Evolutionary conservation across 2,888 invertebrate genomes (phyloP).

Genomic region (Spisula solida): DNA sequence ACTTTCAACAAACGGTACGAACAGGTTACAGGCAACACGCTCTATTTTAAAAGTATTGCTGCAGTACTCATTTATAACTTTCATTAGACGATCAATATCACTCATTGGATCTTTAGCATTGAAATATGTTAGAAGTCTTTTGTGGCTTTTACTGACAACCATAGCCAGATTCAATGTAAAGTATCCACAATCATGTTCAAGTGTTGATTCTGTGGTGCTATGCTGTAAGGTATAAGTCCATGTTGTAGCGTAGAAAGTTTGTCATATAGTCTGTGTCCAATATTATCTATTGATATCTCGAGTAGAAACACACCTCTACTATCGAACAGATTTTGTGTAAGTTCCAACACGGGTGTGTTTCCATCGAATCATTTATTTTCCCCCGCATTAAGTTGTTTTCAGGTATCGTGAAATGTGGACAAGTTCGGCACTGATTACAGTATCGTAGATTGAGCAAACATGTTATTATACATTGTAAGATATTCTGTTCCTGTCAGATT

Average conservation of each 20-base stretch:
- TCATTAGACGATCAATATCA: background rate
- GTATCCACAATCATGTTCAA: background rate
- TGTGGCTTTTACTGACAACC: background rate
- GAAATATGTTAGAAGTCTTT: background rate
- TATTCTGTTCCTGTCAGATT: constrained; percentile 4
- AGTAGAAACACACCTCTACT: background rate
- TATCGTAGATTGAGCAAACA: background rate
- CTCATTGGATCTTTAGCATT: background rate
- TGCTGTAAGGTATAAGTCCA: background rate
- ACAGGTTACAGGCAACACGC: background rate
- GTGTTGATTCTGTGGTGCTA: background rate
- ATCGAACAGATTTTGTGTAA: background rate
- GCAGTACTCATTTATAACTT: background rate
- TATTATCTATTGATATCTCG: background rate
- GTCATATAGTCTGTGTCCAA: background rate
- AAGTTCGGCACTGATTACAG: background rate
- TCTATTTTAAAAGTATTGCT: background rate
- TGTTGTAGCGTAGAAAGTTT: background rate
- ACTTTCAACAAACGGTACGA: background rate
- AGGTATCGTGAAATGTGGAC: constrained; percentile 21
- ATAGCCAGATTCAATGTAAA: background rate
- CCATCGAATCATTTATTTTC: background rate
- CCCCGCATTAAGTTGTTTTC: constrained; percentile 28
- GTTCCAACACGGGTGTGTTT: background rate
- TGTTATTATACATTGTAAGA: background rate